Evolutionary conservation across 2,888 invertebrate genomes (phyloP), one percentile per base, ranked within the genome.

Genomic region (Labia minor): DNA sequence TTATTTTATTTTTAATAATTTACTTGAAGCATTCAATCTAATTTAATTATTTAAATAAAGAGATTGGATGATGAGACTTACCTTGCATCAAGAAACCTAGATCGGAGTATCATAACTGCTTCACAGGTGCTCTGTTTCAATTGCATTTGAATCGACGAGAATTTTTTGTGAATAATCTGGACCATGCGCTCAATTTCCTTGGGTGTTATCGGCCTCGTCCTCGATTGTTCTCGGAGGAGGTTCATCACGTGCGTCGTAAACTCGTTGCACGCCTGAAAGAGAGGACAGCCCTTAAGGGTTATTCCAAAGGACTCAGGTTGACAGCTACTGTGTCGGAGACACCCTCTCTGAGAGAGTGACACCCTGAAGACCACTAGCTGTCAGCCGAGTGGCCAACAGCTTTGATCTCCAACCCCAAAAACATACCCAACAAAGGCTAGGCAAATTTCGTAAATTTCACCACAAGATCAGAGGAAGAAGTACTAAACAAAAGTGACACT

Each of bases 161-260:
- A 95, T 80, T 97, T 97, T 84, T 95, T 95, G 81, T 96, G 95
- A 73, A 97, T 97, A 73, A 97, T 97, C 80, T 94, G 94, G 69
- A 97, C 96, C 97, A 97, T 97, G 75, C 96, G 87, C 79, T 99
- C 98, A 74, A 99, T 99, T 81, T 99, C 99, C 86, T 96, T 92
- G 64, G 95, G 95, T 67, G 97, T 95, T 75, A 99, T 98, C 66
- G 98, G 98, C 73, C 98, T 84, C 72, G 97, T 98, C 75, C 96
- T 90, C 76, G 94, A 94, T 82, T 98, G 96, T 80, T 98, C 95
- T 67, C 96, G 83, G 71, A 98, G 83, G 73, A 98, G 82, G 80
- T 98, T 98, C 91, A 97, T 94, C 72, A 99, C 99, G 81, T 99
- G 99, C n/a, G 97, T 98, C 68, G 99, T 99, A 81, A 99, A 99